Conservation (phyloP, 53 echinoderm and acorn worm genomes). For the Glandiceps talaboti region DNA sequence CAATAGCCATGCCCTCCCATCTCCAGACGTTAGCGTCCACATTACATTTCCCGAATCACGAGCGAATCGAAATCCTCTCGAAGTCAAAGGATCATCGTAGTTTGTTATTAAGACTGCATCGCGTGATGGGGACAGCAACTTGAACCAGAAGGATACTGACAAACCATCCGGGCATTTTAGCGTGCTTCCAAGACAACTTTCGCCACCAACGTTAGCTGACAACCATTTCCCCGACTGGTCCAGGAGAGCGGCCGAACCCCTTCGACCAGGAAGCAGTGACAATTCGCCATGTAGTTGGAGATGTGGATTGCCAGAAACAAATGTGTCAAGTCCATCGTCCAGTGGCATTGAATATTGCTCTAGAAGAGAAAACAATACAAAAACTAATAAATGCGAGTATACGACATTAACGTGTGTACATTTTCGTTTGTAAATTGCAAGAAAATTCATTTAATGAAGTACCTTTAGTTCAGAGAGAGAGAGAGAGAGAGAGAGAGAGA, state of each 20-base stretch:
- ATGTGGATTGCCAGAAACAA: not conserved
- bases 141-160: not conserved
- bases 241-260: not conserved
- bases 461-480: too few relatives aligned
- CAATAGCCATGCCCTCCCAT: not conserved
- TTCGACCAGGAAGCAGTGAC: too few relatives aligned
- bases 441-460: too few relatives aligned
- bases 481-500: too few relatives aligned
- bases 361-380: not conserved
- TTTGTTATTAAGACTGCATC: not conserved
- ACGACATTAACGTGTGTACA: too few relatives aligned
- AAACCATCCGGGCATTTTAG: not conserved
- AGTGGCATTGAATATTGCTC: not conserved
- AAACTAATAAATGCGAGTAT: too few relatives aligned
- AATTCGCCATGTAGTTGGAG: not conserved
- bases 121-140: not conserved
- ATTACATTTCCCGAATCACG: not conserved
- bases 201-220: not conserved
- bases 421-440: too few relatives aligned
- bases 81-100: not conserved
- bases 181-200: not conserved
- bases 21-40: not conserved
- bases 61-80: not conserved
- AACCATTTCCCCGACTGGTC: not conserved
- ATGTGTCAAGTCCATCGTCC: not conserved